Conservation (phyloP, 2,113 vertebrate species). For the Euleptes europaea region DNA sequence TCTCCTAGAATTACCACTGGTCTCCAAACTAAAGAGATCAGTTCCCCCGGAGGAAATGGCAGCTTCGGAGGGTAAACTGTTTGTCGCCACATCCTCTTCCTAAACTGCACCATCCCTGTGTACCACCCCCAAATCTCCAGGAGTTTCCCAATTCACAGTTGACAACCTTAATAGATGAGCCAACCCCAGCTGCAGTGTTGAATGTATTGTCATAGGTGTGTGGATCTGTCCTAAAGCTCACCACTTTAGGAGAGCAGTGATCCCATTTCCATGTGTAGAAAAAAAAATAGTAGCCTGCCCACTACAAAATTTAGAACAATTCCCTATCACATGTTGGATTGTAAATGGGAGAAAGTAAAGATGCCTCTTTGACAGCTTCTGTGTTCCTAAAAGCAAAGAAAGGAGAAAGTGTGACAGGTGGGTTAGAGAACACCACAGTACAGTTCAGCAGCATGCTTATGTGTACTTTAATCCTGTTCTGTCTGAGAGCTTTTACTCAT, state of each 20-base stretch:
- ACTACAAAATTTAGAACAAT: background rate
- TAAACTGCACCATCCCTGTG: no score
- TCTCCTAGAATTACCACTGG: no score
- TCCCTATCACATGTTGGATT: background rate
- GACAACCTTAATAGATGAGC: no score
- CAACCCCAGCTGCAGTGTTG: background rate
- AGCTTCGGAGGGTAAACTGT: no score
- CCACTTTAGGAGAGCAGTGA: background rate
- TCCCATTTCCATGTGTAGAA: background rate
- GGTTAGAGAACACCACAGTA: background rate
- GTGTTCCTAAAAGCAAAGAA: background rate
- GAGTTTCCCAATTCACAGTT: no score
- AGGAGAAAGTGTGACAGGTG: background rate
- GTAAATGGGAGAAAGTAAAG: background rate
- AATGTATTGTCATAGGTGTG: background rate
- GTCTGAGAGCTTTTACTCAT: background rate
- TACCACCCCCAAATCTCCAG: no score
- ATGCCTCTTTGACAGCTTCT: background rate
- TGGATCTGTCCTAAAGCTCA: background rate
- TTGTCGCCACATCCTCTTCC: no score
- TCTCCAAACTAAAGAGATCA: no score
- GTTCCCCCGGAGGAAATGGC: no score
- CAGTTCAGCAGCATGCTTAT: background rate
- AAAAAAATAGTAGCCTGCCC: background rate
- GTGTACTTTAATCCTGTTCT: background rate